phyloP scores from a whole-genome alignment of 2,888 invertebrate species.

The Erynnis tages region DNA sequence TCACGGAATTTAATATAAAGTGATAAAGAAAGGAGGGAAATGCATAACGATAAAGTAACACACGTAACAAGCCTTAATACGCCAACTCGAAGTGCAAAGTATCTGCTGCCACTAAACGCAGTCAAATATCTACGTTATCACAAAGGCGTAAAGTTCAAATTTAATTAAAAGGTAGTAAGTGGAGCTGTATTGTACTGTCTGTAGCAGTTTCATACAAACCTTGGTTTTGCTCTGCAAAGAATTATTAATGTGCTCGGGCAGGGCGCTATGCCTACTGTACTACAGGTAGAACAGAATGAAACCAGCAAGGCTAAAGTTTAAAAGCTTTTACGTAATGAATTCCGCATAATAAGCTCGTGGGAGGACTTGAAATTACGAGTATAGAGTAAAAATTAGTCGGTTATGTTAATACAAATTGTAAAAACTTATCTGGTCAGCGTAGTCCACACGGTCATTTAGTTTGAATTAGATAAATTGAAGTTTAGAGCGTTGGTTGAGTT shows the following conservation, averaged over 20 bases:
- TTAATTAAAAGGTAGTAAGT: background rate
- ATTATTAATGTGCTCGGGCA: constrained; percentile 13
- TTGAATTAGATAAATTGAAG: too few species aligned
- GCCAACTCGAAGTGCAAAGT: background rate
- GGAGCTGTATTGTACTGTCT: background rate
- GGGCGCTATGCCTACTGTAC: background rate
- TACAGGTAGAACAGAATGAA: background rate
- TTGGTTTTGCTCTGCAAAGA: constrained; percentile 12
- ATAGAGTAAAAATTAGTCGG: too few species aligned
- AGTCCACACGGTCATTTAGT: too few species aligned
- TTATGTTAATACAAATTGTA: too few species aligned
- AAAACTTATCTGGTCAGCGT: too few species aligned
- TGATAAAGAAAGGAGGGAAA: background rate
- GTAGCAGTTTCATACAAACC: background rate
- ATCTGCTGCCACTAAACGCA: background rate
- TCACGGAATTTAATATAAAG: background rate
- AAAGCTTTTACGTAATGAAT: constrained; percentile 8
- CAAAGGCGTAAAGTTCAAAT: background rate
- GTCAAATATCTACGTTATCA: background rate
- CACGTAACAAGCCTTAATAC: constrained; percentile 13
- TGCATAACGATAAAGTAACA: constrained; percentile 3
- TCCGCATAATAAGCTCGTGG: too few species aligned
- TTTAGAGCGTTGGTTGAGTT: too few species aligned
- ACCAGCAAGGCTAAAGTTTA: background rate
- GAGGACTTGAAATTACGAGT: too few species aligned